Base-by-base conservation (phyloP, 1,140 invertebrate species). In the Bombus confusus region DNA sequence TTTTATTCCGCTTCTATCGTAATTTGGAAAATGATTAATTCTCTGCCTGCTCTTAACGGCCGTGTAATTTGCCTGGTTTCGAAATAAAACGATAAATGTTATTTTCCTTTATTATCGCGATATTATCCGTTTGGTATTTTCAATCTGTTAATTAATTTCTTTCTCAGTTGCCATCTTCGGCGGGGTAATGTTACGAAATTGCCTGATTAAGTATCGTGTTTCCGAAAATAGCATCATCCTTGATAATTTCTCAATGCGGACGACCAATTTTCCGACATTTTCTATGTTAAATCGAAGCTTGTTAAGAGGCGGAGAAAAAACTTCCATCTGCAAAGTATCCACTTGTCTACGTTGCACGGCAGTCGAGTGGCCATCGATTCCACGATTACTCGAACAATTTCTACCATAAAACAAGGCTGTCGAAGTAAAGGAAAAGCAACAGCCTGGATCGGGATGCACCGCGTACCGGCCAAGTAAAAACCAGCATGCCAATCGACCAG, bases 401-500 rank as follows among this genome's bases (percentile, higher is more conserved):
- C 57, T 41, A 78, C 18, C 37, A 41, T 62, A 31, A 78, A 75
- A 64, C n/a, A 41, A n/a, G 8, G 8, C 75, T 25, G 57, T 31
- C 57, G 59, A 64, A 22, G 47, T n/a, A 47, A 59, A 77, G 34
- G 75, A 64, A 37, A 52, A 41, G 59, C 37, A 66, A 13, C 37
- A 31, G 25, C 1, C 75, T 77, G 34, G 57, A 76, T 59, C 74
- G 31, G 37, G 74, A 77, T 77, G 28, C 75, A 62, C 28, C 75
- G 75, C 37, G 52, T 77, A 62, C 52, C 57, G 37, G 37, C 28
- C 34, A 9, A n/a, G 57, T 62, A 77, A 77, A 77, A 77, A 77
- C 34, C 57, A 18, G 75, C 75, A 77, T 77, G 75, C 75, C 37
- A 41, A 77, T 77, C 75, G 75, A 41, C 28, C 25, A 31, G 75